Conservation (phyloP, 1,140 invertebrate genomes). For the Zaprionus nigranus region DNA sequence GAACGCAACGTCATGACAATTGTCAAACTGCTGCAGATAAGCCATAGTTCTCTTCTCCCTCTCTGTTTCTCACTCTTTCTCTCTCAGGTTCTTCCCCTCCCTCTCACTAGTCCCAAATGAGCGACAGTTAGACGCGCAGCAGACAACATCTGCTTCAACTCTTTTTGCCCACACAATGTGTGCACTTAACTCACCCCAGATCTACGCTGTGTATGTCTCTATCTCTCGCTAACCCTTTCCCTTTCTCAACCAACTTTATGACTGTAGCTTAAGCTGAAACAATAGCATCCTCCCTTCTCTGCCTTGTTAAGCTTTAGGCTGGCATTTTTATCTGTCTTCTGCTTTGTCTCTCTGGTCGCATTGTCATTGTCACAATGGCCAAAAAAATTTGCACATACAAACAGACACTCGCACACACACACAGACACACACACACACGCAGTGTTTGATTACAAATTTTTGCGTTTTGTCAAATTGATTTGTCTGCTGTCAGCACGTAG, state of each 20-base stretch:
- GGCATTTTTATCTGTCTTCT: conserved; percentile 69
- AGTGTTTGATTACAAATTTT: conserved; percentile 44
- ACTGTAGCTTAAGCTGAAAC: conserved; percentile 54
- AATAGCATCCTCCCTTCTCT: conserved; percentile 35
- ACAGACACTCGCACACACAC: not conserved
- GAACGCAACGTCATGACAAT: conserved; percentile 41
- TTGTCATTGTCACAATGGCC: conserved; percentile 74
- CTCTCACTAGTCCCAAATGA: conserved; percentile 28
- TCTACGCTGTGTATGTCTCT: not conserved
- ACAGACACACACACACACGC: not conserved
- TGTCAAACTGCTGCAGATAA: conserved; percentile 59
- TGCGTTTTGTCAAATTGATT: conserved; percentile 71
- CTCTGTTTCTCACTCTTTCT: too few relatives aligned
- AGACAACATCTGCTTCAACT: conserved; percentile 68
- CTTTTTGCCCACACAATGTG: conserved; percentile 57
- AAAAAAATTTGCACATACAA: conserved; percentile 49
- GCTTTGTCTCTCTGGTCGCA: conserved; percentile 51
- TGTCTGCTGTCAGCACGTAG: conserved; percentile 64
- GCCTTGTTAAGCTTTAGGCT: conserved; percentile 64
- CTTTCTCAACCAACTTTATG: conserved; percentile 25
- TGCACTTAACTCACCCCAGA: conserved; percentile 33
- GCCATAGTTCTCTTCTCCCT: conserved; percentile 17
- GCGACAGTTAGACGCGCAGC: conserved; percentile 57
- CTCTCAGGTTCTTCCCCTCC: too few relatives aligned
- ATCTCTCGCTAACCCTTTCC: not conserved